phyloP scores from a whole-genome alignment of 2,888 invertebrate species.

The Chrysolina oricalcia region DNA sequence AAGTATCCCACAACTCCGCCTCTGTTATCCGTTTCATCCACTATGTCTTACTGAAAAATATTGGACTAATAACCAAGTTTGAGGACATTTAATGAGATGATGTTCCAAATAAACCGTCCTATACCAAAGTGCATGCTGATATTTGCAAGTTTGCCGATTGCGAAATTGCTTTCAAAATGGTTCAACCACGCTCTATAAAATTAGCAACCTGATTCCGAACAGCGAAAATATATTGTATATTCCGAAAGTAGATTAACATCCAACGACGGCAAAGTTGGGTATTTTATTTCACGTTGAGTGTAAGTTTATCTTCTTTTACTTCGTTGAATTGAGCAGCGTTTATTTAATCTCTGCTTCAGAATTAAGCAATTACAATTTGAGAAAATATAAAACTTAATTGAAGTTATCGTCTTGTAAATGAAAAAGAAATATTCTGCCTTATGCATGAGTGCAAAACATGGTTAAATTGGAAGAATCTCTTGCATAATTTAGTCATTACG shows the following conservation, averaged over 20 bases:
- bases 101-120: too few species aligned
- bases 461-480: neutral
- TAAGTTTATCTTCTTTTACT: constrained; percentile 26
- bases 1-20: too few species aligned
- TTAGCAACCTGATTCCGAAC: constrained; percentile 43
- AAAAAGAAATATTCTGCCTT: neutral
- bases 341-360: constrained; percentile 35
- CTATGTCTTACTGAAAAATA: too few species aligned
- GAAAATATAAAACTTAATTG: constrained; percentile 42
- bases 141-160: constrained; percentile 11
- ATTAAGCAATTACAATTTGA: constrained; percentile 50
- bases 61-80: too few species aligned
- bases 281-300: constrained; percentile 21
- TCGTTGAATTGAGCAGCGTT: constrained; percentile 27
- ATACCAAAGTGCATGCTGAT: constrained; percentile 18
- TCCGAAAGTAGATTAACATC: constrained; percentile 11
- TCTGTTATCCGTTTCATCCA: too few species aligned
- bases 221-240: constrained; percentile 36
- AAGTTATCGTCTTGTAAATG: constrained; percentile 21
- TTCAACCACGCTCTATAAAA: constrained; percentile 38
- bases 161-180: constrained; percentile 14
- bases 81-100: too few species aligned
- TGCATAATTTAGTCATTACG: neutral
- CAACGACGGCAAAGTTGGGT: constrained; percentile 14
- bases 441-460: neutral